Conservation (phyloP, 2,888 invertebrate species). For the Leptinotarsa rubiginosa region DNA sequence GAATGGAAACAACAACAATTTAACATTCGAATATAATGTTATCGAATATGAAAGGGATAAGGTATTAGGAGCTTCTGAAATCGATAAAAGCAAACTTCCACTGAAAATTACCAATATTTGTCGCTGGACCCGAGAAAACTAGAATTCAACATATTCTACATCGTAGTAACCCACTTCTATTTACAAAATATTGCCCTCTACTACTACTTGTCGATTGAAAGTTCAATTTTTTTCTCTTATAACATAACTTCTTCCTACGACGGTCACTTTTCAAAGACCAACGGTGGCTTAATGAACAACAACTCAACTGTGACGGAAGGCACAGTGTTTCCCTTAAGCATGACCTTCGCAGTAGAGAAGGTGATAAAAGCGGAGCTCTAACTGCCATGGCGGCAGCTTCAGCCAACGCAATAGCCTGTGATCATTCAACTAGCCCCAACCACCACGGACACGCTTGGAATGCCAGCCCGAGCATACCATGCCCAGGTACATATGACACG, state of each 20-base stretch:
- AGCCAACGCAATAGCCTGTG: conserved; percentile 67
- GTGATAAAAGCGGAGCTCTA: conserved; percentile 71
- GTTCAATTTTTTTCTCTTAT: conserved; percentile 77
- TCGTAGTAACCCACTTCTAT: too few species aligned
- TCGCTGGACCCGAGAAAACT: too few species aligned
- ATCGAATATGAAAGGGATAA: too few species aligned
- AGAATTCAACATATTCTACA: too few species aligned
- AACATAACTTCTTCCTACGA: conserved; percentile 72
- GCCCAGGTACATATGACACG: conserved; percentile 67
- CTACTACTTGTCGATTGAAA: conserved; percentile 57
- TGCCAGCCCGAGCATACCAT: conserved; percentile 66
- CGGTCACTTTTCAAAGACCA: conserved; percentile 61
- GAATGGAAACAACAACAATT: too few species aligned
- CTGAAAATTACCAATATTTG: too few species aligned
- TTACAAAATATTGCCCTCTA: too few species aligned
- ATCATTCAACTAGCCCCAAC: conserved; percentile 67
- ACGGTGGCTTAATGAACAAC: conserved; percentile 61
- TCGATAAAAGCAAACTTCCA: too few species aligned
- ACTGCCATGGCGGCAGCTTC: conserved; percentile 80
- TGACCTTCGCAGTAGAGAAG: conserved; percentile 72
- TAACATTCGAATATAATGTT: too few species aligned
- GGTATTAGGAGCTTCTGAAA: too few species aligned
- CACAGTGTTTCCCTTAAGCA: conserved; percentile 75
- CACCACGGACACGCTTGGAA: conserved; percentile 67
- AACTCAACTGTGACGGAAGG: conserved; percentile 73